Evolutionary conservation across 1,140 invertebrate genomes (phyloP).

Genomic region (Plodia interpunctella): DNA sequence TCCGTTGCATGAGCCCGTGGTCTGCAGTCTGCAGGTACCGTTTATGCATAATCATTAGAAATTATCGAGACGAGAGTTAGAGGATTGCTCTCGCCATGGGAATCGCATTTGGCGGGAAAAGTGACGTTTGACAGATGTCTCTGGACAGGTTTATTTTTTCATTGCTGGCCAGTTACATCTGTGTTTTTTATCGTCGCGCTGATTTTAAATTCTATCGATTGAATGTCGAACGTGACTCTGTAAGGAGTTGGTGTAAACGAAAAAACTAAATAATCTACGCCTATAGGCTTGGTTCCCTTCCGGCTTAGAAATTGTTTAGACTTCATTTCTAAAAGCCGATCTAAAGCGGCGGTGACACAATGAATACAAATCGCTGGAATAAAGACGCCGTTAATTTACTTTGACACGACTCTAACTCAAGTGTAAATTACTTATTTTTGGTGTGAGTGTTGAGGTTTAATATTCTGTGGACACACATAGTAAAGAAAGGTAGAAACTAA

Average conservation of each 20-base stretch:
- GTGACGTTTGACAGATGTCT: constrained; percentile 43
- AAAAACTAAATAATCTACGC: constrained; percentile 34
- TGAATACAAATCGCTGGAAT: not conserved
- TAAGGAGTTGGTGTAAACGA: constrained; percentile 49
- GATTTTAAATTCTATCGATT: not conserved
- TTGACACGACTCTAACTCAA: not conserved
- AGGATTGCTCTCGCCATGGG: constrained; percentile 43
- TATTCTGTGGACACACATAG: constrained; percentile 31
- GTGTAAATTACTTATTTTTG: not conserved
- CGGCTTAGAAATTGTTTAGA: constrained; percentile 6
- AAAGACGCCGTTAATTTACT: not conserved
- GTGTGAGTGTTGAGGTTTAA: constrained; percentile 12
- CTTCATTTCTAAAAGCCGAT: not conserved
- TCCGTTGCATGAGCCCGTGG: constrained; percentile 70
- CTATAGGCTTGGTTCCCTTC: not conserved
- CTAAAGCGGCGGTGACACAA: not conserved
- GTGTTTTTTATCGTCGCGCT: constrained; percentile 10
- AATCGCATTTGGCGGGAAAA: constrained; percentile 56
- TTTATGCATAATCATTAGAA: constrained; percentile 69
- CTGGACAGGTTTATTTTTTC: constrained; percentile 25
- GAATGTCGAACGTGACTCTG: constrained; percentile 45
- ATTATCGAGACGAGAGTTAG: constrained; percentile 51
- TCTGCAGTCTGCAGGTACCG: constrained; percentile 63
- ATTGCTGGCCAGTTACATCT: constrained; percentile 1
- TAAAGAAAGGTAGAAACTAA: constrained; percentile 25